Evolutionary conservation across 1,140 invertebrate genomes (phyloP), one percentile per base, ranked within the genome.

Genomic region (Grapholita molesta): DNA sequence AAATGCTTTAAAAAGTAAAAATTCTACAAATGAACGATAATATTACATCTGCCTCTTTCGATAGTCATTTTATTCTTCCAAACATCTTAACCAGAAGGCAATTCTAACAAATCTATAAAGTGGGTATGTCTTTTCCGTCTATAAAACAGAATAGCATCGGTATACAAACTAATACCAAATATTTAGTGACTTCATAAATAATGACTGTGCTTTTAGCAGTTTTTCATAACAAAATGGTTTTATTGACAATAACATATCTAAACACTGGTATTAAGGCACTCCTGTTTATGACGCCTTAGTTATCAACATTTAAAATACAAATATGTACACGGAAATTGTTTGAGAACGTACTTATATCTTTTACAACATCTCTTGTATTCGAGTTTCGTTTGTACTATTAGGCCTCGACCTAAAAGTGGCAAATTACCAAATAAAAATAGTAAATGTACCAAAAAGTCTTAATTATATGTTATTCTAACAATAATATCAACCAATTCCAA

Each of bases 181-280:
- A 38, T 38, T 38, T 38, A 4, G 15, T 38, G 35, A 38, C 35
- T 6, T 38, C 35, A 38, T 38, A 38, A 38, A 38, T 38, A 38
- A 5, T 12, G 5, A 15, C 2, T 38, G n/a, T 12, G 9, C 35
- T 11, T 2, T 12, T 38, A 38, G 35, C 35, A 38, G 35, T 9
- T 38, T n/a, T 38, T 38, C 15, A n/a, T 38, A 38, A 38, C 35
- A 38, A 38, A 38, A 38, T n/a, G n/a, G 3, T 38, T 61, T 30
- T n/a, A 18, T 28, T 0, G n/a, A 61, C 55, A 53, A 52, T 70
- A 57, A 67, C 66, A 52, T 64, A 67, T 71, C 53, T 75, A 71
- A 73, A 73, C 67, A 69, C 68, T 66, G 68, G 67, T 70, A 69
- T 52, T 85, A 86, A 86, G 84, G 83, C 84, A 86, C 84, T 86